A percentile compares a stretch with the other conserved stretches of the same genome.
phyloP scores from a whole-genome alignment of 2,113 vertebrate genomes.

The Thalassarche chlororhynchos region DNA sequence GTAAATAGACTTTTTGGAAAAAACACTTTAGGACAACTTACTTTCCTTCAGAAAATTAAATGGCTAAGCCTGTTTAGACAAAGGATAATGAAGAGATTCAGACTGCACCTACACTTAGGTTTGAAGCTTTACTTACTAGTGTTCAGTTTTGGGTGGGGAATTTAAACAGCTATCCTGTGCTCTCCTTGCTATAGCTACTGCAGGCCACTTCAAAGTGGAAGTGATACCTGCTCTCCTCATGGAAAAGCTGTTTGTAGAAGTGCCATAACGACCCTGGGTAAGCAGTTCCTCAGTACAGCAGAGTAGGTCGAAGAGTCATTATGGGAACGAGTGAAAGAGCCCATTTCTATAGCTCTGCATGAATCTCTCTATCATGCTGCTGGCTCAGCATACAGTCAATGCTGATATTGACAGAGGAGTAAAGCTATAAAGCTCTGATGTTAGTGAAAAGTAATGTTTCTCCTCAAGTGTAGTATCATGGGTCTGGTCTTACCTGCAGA shows the following conservation, averaged over 20 bases:
- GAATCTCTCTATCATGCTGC: not conserved
- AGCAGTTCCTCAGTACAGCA: not conserved
- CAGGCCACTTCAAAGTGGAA: not conserved
- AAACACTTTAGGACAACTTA: not conserved
- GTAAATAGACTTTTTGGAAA: not conserved
- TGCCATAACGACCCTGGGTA: not conserved
- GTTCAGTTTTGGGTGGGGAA: not conserved
- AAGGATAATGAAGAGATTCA: not conserved
- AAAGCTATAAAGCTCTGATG: not conserved
- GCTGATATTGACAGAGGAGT: not conserved
- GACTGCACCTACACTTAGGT: not conserved
- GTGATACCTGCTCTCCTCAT: not conserved
- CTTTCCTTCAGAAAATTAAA: not conserved
- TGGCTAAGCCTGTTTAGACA: not conserved
- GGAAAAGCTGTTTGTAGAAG: not conserved
- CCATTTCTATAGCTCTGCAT: not conserved
- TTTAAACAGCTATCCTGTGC: not conserved
- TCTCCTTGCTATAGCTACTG: not conserved
- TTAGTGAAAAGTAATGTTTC: not conserved
- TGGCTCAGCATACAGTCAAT: not conserved
- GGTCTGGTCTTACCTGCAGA: slow-evolving; percentile 52
- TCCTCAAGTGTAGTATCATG: not conserved
- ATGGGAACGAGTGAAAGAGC: not conserved
- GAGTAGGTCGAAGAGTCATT: not conserved
- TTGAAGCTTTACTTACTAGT: not conserved